A percentile compares a stretch with the other conserved stretches of the same genome.
These are phyloP conservation scores for Drosophila meridionalis DNA, from an alignment of 2,888 invertebrate genomes.

Conservation along the genomic window DNA sequence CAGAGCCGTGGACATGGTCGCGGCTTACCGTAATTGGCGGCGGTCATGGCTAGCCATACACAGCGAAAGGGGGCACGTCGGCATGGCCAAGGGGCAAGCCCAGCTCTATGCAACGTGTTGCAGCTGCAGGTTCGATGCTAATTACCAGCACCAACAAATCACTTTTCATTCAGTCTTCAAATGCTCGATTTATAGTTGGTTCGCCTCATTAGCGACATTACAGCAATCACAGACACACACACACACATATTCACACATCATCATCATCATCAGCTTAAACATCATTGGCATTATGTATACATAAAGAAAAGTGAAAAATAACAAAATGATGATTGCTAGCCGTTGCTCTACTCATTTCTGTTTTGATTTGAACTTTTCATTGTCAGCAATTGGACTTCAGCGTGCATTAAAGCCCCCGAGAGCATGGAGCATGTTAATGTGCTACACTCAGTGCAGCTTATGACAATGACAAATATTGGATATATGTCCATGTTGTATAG, in stretches of 20 bases:
- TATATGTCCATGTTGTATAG: constrained; percentile 18
- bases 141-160: constrained; percentile 64
- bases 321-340: constrained; percentile 42
- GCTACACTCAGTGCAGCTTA: constrained; percentile 6
- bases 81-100: constrained; percentile 18
- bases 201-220: constrained; percentile 63
- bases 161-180: constrained; percentile 30
- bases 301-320: constrained; percentile 62
- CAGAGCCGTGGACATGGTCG: constrained; percentile 62
- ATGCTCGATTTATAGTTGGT: constrained; percentile 66
- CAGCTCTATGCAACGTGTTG: constrained; percentile 47
- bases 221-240: constrained; percentile 25
- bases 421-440: constrained; percentile 11
- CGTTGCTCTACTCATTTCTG: constrained; percentile 36
- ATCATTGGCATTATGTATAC: constrained; percentile 17
- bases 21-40: constrained; percentile 66
- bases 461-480: constrained; percentile 45
- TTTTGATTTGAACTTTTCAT: constrained; percentile 69
- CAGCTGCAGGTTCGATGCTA: constrained; percentile 68
- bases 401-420: constrained; percentile 14
- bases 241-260: constrained; percentile 2
- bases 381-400: constrained; percentile 63
- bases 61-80: constrained; percentile 15
- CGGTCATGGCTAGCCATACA: constrained; percentile 54
- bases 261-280: constrained; percentile 25